Evolutionary conservation across 2,113 vertebrate genomes (phyloP), one percentile per base, ranked within the genome.

Genomic region (Neoarius graeffei): DNA sequence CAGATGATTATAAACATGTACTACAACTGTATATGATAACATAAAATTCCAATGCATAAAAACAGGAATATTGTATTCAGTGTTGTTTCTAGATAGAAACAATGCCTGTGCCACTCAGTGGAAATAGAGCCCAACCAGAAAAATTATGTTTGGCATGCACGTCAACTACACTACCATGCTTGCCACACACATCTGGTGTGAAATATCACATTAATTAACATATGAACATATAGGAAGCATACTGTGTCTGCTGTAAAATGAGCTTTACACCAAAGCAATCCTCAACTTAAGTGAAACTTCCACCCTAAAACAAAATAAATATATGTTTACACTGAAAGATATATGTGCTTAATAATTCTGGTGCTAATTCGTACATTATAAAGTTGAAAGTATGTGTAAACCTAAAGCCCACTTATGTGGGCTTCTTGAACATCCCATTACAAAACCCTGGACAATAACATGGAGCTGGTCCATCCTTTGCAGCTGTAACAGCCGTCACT

Each of bases 131-230:
- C n/a, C 77, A 59, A 8, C 52, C 3, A 42, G 19, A 80, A 54
- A 57, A 81, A 81, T 56, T 56, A 23, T 15, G 50, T 56, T 56
- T 54, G 76, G 76, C 50, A 79, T 27, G 25, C 50, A 79, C 0
- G 25, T 50, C 42, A 50, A 79, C 23, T 79, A 25, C 25, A 79
- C 76, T 50, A 77, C 74, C 74, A 77, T 81, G 54, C 77, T 81
- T 81, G 77, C 52, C 77, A 81, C 19, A 35, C 54, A 35, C 4
- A 9, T n/a, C 76, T 80, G 48, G 13, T 56, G 52, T 77, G 25
- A 25, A 77, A 77, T 77, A 50, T 48, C 25, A 15, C 13, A n/a
- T 30, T n/a, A 7, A 30, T 9, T 80, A 57, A 57, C 54, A 80
- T 15, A 9, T 5, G 27, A 13, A 30, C 30, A 60, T 81, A 81